Evolutionary conservation across 2,888 invertebrate genomes (phyloP).

Genomic region (Gryllus longicercus): DNA sequence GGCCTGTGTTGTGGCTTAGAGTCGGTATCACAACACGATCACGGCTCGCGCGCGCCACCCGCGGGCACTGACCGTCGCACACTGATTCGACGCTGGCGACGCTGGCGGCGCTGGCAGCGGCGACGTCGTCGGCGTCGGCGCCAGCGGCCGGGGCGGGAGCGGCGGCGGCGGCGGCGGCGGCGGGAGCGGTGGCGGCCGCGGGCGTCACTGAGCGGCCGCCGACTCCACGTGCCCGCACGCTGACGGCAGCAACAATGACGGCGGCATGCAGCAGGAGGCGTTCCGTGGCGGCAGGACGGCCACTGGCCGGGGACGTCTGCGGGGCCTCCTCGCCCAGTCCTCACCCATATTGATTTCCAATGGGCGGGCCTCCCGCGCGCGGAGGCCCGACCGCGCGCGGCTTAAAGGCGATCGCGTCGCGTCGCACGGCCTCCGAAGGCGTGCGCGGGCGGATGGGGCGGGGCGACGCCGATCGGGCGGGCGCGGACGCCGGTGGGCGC

Average conservation of each 20-base stretch:
- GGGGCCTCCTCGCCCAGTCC: not conserved
- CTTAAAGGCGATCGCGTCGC: too few relatives aligned
- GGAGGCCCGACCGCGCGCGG: too few relatives aligned
- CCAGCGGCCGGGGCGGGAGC: not conserved
- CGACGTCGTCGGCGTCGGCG: not conserved
- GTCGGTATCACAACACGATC: not conserved
- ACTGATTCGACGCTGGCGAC: not conserved
- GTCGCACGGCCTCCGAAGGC: too few relatives aligned
- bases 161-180: too few relatives aligned
- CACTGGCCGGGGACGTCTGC: not conserved
- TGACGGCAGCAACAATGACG: not conserved
- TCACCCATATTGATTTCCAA: slow-evolving; percentile 6
- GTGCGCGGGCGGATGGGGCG: too few relatives aligned
- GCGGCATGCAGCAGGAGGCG: not conserved
- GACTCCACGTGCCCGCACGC: slow-evolving; percentile 5
- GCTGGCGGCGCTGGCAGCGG: not conserved
- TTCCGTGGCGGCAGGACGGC: not conserved
- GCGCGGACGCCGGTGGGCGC: too few relatives aligned
- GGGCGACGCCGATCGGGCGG: too few relatives aligned
- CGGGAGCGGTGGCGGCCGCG: not conserved
- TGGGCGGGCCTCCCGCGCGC: not conserved
- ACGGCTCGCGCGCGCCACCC: not conserved
- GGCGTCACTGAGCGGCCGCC: slow-evolving; percentile 10
- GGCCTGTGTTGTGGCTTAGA: not conserved
- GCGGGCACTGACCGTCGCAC: not conserved